Base-by-base conservation (phyloP, 2,888 invertebrate genomes). In the Clunio marinus region DNA sequence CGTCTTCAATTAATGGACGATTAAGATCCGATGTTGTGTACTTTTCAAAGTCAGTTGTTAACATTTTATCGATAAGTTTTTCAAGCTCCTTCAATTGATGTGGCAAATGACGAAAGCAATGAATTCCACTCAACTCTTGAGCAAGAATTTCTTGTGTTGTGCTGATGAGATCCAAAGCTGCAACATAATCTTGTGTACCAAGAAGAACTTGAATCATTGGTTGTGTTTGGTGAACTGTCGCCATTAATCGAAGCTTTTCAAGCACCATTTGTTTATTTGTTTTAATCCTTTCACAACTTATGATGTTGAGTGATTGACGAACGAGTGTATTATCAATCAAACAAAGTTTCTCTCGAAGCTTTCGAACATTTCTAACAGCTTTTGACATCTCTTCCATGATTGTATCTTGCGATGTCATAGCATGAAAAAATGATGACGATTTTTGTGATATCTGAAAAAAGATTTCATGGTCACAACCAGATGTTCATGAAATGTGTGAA, bases 351-450 rank as follows among this genome's bases (percentile, higher is more conserved):
- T 86, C 82, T 72, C 93, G 83, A 60, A 93, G 81, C 58, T 83
- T 81, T 74, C 86, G 84, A 28, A 94, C 89, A 74, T 91, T 88
- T 70, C 83, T 84, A 8, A 89, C 85, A 20, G 94, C 93, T 75
- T 87, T 85, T 1, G 88, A 88, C 84, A 99, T 89, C 76, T 97
- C 92, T 72, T 95, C 94, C 88, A 97, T 93, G 62, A 99, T 89
- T 27, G 93, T 91, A 77, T 98, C 96, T 79, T 99, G 98, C 5
- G 97, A 97, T 68, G 96, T 88, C 91, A 99, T 97, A 1, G 97
- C 97, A 78, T 95, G 91, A 77, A 98, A 99, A 81, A 98, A 99
- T 17, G 96, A 96, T 73, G 93, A 93, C 8, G 96, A 96, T 77
- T 96, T 95, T 74, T 91, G 88, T 27, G 96, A 93, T 67, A 96